Percentiles rank a stretch among this genome's conserved stretches.
Conservation (phyloP, 2,888 invertebrate genomes). For the Drosophila birchii region DNA sequence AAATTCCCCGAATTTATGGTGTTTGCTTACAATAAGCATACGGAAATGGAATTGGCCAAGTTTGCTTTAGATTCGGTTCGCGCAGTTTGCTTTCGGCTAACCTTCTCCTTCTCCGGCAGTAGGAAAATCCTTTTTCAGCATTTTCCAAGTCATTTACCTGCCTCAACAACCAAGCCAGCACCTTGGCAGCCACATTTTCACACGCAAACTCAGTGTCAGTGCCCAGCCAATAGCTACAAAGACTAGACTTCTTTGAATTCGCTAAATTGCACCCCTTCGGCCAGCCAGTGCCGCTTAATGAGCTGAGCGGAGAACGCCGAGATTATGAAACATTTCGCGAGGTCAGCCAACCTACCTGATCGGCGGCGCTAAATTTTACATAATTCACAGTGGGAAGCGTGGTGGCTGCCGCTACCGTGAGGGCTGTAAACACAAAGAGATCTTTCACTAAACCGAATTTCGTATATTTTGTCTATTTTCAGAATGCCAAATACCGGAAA, state of each 20-base stretch:
- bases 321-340: slow-evolving; percentile 21
- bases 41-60: slow-evolving; percentile 30
- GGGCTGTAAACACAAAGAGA: slow-evolving; percentile 35
- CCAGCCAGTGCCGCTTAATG: slow-evolving; percentile 32
- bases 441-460: slow-evolving; percentile 23
- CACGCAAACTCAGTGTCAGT: slow-evolving; percentile 35
- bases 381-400: slow-evolving; percentile 12
- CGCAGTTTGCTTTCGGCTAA: slow-evolving; percentile 4
- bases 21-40: slow-evolving; percentile 57
- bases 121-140: slow-evolving; percentile 17
- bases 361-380: slow-evolving; percentile 45
- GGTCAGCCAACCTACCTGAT: slow-evolving; percentile 37
- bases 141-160: slow-evolving; percentile 31
- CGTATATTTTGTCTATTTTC: slow-evolving; percentile 51
- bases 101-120: slow-evolving; percentile 21
- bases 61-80: slow-evolving; percentile 20
- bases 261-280: slow-evolving; percentile 32
- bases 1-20: slow-evolving; percentile 53
- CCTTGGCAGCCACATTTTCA: slow-evolving; percentile 44
- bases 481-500: slow-evolving; percentile 74
- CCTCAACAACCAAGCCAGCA: slow-evolving; percentile 7
- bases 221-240: neutral
- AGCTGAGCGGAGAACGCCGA: slow-evolving; percentile 20
- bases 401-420: slow-evolving; percentile 29
- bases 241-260: slow-evolving; percentile 23